Base-by-base conservation (phyloP, 2,113 vertebrate genomes). In the Corapipo altera region DNA sequence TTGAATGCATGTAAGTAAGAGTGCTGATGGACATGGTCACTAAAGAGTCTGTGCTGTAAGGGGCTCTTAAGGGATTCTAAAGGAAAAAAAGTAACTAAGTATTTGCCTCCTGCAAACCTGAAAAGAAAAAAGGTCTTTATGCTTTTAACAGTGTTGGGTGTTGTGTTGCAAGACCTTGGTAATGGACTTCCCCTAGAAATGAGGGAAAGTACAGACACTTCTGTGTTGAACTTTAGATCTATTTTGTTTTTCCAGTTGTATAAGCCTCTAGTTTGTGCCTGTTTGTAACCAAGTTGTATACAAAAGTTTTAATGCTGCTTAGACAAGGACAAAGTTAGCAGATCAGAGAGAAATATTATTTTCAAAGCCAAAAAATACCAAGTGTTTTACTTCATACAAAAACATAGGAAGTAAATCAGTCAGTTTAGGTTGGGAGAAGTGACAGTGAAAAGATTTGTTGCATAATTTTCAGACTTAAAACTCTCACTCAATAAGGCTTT, bases 401-500 rank as follows among this genome's bases (percentile, higher is more conserved):
- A 81, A 67, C 21, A 41, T 20, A 93, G 74, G 91, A 93, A 96
- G 83, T 96, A 80, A 95, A 96, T 87, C 27, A 49, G 65, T 96
- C 85, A 76, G 49, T 89, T 94, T 69, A 95, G 92, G 67, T 27
- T 37, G 58, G 76, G 91, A 94, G 83, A 96, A 97, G 73, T 70
- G 49, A 76, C 15, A 73, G 65, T 33, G 66, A 64, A 86, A 93
- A 93, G 65, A 81, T n/a, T 75, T n/a, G 27, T 61, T 65, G 35
- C 54, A 58, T 62, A 57, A 81, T 88, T 91, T 95, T 95, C 54
- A 88, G 69, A 72, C 84, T 91, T 93, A 89, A 89, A 93, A 66
- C 43, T 83, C n/a, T 81, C 48, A 43, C 48, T 92, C 87, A 95
- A 26, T 93, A 95, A 96, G 92, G 93, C 93, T 92, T 96, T 96